phyloP scores from a whole-genome alignment of 37 sponge, comb jelly and placozoan genomes.

The Aplysina aerophoba region DNA sequence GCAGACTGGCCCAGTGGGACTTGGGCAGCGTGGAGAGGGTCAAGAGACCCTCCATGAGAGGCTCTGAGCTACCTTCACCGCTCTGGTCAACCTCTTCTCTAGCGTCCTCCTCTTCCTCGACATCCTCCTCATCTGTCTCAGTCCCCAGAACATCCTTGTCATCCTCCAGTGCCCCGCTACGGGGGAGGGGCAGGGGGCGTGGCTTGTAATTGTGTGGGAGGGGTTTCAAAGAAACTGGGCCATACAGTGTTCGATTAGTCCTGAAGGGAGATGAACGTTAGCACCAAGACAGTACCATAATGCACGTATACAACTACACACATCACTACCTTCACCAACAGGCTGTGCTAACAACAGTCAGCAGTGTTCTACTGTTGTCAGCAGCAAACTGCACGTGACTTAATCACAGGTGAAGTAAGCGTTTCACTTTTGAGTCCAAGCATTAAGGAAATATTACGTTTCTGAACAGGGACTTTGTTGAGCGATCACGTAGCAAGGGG shows the following conservation, averaged over 20 bases:
- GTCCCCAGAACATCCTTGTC: constrained; percentile 8
- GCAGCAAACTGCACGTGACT: too few species aligned
- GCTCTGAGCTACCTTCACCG: constrained; percentile 12
- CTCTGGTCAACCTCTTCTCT: not conserved
- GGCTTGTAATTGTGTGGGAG: constrained; percentile 56
- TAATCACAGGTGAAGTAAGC: too few species aligned
- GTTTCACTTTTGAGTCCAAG: too few species aligned
- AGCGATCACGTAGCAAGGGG: too few species aligned
- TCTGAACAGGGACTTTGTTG: too few species aligned
- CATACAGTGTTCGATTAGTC: constrained; percentile 85
- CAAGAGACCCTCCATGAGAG: constrained; percentile 62
- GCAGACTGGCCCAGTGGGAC: constrained; percentile 84
- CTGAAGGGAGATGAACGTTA: constrained; percentile 35
- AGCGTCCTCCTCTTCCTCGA: constrained; percentile 28
- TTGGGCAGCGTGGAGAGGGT: constrained; percentile 83
- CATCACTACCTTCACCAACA: too few species aligned
- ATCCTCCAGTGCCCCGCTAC: constrained; percentile 16
- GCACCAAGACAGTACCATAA: too few species aligned
- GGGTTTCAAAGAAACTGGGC: constrained; percentile 77
- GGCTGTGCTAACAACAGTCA: too few species aligned
- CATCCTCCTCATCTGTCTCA: not conserved
- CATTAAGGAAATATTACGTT: too few species aligned
- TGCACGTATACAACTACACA: too few species aligned
- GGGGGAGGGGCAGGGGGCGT: constrained; percentile 34
- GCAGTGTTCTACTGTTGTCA: too few species aligned